phyloP scores from a whole-genome alignment of 2,113 vertebrate species.

The Galemys pyrenaicus region DNA sequence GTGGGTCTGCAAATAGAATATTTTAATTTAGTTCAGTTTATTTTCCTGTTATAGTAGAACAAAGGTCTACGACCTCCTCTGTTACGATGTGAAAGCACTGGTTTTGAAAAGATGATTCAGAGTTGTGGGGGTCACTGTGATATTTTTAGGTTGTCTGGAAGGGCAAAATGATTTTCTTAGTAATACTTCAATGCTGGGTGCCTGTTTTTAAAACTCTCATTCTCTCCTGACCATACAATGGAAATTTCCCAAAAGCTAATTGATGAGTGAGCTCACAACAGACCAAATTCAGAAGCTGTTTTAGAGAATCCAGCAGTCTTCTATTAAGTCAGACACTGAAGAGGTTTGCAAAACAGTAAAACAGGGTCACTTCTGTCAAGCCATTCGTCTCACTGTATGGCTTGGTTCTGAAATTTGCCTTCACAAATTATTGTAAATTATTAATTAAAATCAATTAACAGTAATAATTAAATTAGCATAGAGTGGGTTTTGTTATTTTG shows the following conservation, averaged over 20 bases:
- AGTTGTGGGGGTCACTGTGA: neutral
- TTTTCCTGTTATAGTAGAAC: neutral
- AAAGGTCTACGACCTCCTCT: neutral
- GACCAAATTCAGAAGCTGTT: neutral
- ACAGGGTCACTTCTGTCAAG: neutral
- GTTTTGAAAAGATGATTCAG: neutral
- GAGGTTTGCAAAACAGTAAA: neutral
- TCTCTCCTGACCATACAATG: neutral
- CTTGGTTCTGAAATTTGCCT: neutral
- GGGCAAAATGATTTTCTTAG: neutral
- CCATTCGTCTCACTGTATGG: neutral
- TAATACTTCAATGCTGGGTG: neutral
- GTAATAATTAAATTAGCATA: neutral
- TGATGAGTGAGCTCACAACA: neutral
- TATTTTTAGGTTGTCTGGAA: neutral
- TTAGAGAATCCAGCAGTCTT: too few relatives aligned
- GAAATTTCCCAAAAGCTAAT: neutral
- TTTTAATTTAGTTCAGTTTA: neutral
- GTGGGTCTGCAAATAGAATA: slow-evolving; percentile 23
- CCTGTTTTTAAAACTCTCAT: neutral
- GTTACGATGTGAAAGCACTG: neutral
- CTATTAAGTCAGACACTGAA: neutral
- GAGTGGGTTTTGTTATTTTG: neutral
- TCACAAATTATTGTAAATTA: neutral
- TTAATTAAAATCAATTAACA: too few relatives aligned